A percentile compares a stretch with the other conserved stretches of the same genome.
These are phyloP conservation scores for Entomyzon cyanotis DNA, from an alignment of 2,113 vertebrate genomes.

Conservation along the genomic window DNA sequence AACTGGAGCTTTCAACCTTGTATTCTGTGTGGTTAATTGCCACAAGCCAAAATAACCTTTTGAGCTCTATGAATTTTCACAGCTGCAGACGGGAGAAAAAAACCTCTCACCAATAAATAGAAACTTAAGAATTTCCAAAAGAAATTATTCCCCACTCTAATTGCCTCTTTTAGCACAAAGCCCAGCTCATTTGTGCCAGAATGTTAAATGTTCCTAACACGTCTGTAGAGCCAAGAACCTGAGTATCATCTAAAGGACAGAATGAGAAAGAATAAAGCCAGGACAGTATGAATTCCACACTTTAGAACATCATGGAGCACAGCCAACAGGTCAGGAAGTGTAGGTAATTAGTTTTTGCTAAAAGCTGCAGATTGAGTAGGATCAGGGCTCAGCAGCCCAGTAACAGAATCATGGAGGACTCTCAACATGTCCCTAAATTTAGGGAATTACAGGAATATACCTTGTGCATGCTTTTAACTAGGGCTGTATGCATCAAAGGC, in stretches of 20 bases:
- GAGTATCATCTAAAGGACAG: background rate
- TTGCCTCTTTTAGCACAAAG: conserved; percentile 31
- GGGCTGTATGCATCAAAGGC: background rate
- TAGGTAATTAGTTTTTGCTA: background rate
- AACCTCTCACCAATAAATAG: background rate
- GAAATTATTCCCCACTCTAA: conserved; percentile 18
- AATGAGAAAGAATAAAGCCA: background rate
- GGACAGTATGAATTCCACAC: background rate
- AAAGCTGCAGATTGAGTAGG: background rate
- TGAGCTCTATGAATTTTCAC: conserved; percentile 48
- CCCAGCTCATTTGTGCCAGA: conserved; percentile 12
- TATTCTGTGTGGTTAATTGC: conserved; percentile 47
- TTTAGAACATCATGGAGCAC: background rate
- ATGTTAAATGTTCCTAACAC: background rate
- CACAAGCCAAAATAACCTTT: conserved; percentile 57
- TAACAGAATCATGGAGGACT: background rate
- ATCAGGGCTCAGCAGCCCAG: background rate
- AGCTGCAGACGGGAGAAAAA: conserved; percentile 27
- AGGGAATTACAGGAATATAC: background rate
- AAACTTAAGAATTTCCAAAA: conserved; percentile 47
- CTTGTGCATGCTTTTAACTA: background rate
- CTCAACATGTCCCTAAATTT: fast-evolving
- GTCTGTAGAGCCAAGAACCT: background rate
- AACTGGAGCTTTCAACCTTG: conserved; percentile 16
- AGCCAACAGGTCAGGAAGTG: background rate